Evolutionary conservation across 2,113 vertebrate species (phyloP).

Genomic region (Malurus melanocephalus): DNA sequence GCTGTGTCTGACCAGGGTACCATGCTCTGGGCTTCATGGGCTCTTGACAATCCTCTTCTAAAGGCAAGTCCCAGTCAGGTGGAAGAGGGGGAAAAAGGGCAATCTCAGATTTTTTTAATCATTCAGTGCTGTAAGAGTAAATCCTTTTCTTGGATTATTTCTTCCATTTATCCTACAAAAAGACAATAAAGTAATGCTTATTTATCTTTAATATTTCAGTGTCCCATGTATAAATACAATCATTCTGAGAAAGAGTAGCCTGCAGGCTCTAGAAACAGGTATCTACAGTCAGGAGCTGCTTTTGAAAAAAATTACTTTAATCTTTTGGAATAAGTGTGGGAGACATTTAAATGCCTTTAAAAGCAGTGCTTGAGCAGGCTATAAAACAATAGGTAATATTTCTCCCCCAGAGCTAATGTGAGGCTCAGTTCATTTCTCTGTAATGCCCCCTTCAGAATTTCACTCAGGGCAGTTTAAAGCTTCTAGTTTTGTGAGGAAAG

Average conservation of each 20-base stretch:
- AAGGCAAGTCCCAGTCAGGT: neutral
- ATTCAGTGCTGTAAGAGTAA: neutral
- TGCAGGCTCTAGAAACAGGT: neutral
- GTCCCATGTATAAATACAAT: neutral
- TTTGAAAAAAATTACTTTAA: slow-evolving; percentile 31
- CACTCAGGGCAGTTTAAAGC: neutral
- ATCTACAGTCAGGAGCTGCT: slow-evolving; percentile 2
- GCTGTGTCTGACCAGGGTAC: neutral
- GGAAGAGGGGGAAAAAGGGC: neutral
- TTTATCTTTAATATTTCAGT: slow-evolving; percentile 35
- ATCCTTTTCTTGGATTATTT: neutral
- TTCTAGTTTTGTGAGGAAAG: neutral
- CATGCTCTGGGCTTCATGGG: neutral
- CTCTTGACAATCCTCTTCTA: neutral
- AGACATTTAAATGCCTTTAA: slow-evolving; percentile 21
- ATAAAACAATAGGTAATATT: slow-evolving; percentile 17
- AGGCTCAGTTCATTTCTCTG: neutral
- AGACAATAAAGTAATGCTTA: neutral
- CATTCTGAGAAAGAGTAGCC: neutral
- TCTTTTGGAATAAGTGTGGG: neutral
- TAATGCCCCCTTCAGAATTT: slow-evolving; percentile 4
- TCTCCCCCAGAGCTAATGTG: neutral
- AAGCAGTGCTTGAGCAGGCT: neutral
- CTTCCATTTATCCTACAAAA: neutral
- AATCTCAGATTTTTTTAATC: neutral